Percentiles rank a stretch among this genome's conserved stretches.
These are phyloP conservation scores for Spizaetus ornatus DNA, from an alignment of 2,113 vertebrate species.

Conservation along the genomic window DNA sequence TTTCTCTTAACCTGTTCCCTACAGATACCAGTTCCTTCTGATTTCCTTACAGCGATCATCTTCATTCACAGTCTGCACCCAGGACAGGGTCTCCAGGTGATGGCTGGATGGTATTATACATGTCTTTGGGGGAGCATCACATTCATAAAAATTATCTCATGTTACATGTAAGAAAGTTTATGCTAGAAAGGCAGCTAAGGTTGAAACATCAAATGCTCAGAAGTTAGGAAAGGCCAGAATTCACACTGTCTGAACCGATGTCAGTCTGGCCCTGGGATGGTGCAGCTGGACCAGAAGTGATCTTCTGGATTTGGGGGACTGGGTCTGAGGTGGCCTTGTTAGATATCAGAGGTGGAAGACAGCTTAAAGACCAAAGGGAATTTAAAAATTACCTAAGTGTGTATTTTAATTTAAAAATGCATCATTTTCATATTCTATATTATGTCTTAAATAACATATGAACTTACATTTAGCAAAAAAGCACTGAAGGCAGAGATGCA, in stretches of 20 bases:
- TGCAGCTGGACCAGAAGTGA: background rate
- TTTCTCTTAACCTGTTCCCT: background rate
- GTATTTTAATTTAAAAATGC: background rate
- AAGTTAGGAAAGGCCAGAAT: background rate
- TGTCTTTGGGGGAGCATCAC: background rate
- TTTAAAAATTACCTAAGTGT: background rate
- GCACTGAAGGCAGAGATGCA: background rate
- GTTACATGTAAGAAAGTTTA: background rate
- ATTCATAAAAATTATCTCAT: background rate
- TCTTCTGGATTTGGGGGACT: background rate
- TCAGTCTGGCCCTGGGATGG: background rate
- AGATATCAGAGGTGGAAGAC: background rate
- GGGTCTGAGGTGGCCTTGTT: background rate
- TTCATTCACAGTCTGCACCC: background rate
- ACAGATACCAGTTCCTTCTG: background rate
- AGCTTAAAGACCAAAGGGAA: background rate
- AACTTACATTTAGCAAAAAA: background rate
- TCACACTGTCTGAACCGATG: background rate
- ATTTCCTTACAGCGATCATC: background rate
- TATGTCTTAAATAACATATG: background rate
- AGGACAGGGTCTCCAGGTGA: background rate
- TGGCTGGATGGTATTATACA: fast-evolving
- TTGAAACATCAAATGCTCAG: background rate
- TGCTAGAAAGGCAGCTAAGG: background rate
- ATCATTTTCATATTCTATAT: background rate